phyloP scores from a whole-genome alignment of 1,140 invertebrate genomes.

The Drosophila eugracilis region DNA sequence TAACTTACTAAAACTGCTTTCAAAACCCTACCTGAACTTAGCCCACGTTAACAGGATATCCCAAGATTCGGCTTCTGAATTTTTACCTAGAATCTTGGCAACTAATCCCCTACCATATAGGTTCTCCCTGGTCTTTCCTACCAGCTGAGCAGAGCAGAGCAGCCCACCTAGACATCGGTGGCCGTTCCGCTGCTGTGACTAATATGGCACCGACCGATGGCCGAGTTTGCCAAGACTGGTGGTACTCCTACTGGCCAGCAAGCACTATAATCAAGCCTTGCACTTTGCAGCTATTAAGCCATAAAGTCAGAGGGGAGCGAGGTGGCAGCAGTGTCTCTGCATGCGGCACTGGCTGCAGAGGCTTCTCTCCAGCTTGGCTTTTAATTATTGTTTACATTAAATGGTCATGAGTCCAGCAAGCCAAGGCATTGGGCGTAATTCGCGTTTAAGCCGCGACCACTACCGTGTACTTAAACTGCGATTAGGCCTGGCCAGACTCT shows the following conservation, averaged over 20 bases:
- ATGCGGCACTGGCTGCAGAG: constrained; percentile 33
- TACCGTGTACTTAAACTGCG: constrained; percentile 78
- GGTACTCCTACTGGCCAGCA: constrained; percentile 16
- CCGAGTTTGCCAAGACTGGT: constrained; percentile 4
- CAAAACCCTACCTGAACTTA: neutral
- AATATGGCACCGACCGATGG: constrained; percentile 48
- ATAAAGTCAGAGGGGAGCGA: constrained; percentile 46
- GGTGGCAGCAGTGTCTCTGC: constrained; percentile 14
- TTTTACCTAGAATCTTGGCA: neutral
- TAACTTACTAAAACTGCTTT: too few species aligned
- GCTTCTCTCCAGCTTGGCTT: constrained; percentile 41
- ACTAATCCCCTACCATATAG: constrained; percentile 15
- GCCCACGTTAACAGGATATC: neutral
- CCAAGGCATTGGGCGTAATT: constrained; percentile 76
- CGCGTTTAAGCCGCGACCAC: constrained; percentile 73
- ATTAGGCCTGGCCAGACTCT: constrained; percentile 56
- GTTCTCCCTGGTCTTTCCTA: neutral
- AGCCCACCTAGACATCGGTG: constrained; percentile 35
- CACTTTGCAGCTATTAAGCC: constrained; percentile 75
- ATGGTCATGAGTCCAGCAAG: constrained; percentile 74
- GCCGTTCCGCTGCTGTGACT: constrained; percentile 48
- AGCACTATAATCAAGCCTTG: constrained; percentile 67
- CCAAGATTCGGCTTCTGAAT: too few species aligned
- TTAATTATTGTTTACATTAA: constrained; percentile 84
- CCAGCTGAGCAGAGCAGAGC: constrained; percentile 10